A percentile compares a stretch with the other conserved stretches of the same genome.
Evolutionary conservation across 2,888 invertebrate species (phyloP).

Genomic region (Drosophila lutescens): DNA sequence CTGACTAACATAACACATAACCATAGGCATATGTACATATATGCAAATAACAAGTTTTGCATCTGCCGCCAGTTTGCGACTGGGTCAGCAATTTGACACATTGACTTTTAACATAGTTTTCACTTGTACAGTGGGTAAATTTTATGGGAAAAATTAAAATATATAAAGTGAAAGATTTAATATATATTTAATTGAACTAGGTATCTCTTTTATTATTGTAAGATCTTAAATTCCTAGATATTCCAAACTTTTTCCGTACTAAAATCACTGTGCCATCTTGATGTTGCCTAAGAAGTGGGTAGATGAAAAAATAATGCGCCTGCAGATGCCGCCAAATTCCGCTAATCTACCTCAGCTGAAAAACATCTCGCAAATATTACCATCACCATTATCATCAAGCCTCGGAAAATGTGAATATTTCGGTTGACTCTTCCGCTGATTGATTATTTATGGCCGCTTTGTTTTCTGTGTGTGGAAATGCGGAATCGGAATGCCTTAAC

Average conservation of each 20-base stretch:
- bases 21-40: slow-evolving; percentile 30
- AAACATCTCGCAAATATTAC: slow-evolving; percentile 18
- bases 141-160: too few relatives aligned
- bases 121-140: not conserved
- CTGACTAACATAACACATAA: not conserved
- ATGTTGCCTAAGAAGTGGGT: not conserved
- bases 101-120: slow-evolving; percentile 36
- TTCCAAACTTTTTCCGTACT: not conserved
- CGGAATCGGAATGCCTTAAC: slow-evolving; percentile 37
- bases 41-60: slow-evolving; percentile 44
- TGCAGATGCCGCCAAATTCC: slow-evolving; percentile 32
- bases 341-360: slow-evolving; percentile 22
- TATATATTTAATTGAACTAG: too few relatives aligned
- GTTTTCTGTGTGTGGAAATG: slow-evolving; percentile 26
- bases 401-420: slow-evolving; percentile 33
- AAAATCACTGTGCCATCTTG: not conserved
- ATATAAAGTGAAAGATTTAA: too few relatives aligned
- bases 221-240: too few relatives aligned
- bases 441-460: slow-evolving; percentile 44
- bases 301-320: slow-evolving; percentile 14
- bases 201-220: too few relatives aligned
- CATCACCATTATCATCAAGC: slow-evolving; percentile 32
- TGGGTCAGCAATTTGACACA: slow-evolving; percentile 35
- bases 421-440: slow-evolving; percentile 40
- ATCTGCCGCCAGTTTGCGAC: slow-evolving; percentile 31